These are phyloP conservation scores for Drosophila sproati DNA, from an alignment of 1,140 invertebrate genomes.

Conservation along the genomic window DNA sequence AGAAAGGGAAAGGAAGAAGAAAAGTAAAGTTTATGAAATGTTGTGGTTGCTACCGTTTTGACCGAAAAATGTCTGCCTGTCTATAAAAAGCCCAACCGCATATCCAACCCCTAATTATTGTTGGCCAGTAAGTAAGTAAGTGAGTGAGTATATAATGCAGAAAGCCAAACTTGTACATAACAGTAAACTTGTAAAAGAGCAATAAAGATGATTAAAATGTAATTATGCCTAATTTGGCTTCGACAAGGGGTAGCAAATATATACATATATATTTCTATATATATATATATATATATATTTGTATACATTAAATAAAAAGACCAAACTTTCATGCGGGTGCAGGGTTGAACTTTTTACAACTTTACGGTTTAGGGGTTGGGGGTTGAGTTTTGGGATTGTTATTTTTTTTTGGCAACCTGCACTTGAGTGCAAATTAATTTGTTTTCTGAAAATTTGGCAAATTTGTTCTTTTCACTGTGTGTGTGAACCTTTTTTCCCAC, in stretches of 20 bases:
- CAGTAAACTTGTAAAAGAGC: conserved; percentile 82
- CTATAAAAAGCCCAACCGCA: conserved; percentile 73
- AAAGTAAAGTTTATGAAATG: conserved; percentile 74
- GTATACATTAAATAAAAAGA: conserved; percentile 13
- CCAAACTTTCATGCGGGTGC: conserved; percentile 33
- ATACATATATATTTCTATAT: conserved; percentile 23
- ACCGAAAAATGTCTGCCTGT: conserved; percentile 68
- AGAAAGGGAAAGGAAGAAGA: conserved; percentile 32
- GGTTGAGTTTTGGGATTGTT: not conserved
- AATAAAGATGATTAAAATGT: conserved; percentile 84
- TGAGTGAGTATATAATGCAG: conserved; percentile 58
- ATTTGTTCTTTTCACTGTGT: conserved; percentile 19
- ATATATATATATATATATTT: conserved; percentile 15
- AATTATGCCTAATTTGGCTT: conserved; percentile 83
- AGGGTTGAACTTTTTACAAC: conserved; percentile 78
- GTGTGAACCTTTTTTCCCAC: conserved; percentile 47
- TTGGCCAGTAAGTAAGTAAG: conserved; percentile 36
- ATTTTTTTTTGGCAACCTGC: conserved; percentile 36
- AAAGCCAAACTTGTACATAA: conserved; percentile 66
- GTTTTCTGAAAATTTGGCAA: conserved; percentile 77
- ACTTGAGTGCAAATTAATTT: conserved; percentile 78
- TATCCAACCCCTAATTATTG: conserved; percentile 81
- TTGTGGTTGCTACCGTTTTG: conserved; percentile 80
- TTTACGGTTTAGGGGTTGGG: conserved; percentile 45
- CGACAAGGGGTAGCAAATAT: conserved; percentile 41